Percentiles rank a stretch among this genome's conserved stretches.
Evolutionary conservation across 2,888 invertebrate species (phyloP).

Genomic region (Lepidocyrtinus sp.): DNA sequence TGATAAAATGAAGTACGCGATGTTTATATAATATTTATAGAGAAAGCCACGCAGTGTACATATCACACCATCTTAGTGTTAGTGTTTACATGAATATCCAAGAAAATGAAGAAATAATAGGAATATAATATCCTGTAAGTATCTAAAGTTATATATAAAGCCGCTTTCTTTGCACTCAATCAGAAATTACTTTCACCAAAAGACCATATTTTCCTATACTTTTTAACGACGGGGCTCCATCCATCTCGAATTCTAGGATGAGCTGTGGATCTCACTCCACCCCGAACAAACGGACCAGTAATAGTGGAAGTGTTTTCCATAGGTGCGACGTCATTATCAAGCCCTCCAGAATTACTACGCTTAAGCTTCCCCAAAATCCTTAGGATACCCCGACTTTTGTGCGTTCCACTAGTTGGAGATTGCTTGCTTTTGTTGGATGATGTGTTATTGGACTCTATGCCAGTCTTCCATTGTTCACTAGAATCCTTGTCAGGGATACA

Average conservation of each 20-base stretch:
- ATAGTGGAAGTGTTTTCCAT: slow-evolving; percentile 41
- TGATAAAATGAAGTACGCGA: slow-evolving; percentile 45
- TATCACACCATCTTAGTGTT: not conserved
- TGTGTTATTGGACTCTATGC: slow-evolving; percentile 29
- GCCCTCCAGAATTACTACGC: slow-evolving; percentile 80
- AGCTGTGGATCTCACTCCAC: slow-evolving; percentile 83
- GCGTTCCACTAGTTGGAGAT: slow-evolving; percentile 60
- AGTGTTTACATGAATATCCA: slow-evolving; percentile 51
- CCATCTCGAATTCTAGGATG: no score
- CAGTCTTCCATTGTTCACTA: slow-evolving; percentile 40
- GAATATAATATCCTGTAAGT: not conserved
- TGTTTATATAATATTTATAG: slow-evolving; percentile 2
- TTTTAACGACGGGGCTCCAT: slow-evolving; percentile 68
- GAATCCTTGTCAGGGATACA: slow-evolving; percentile 43
- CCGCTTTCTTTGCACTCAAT: not conserved
- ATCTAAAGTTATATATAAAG: not conserved
- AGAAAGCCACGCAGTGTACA: not conserved
- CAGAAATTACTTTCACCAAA: not conserved
- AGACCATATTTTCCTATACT: slow-evolving; percentile 27
- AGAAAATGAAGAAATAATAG: slow-evolving; percentile 21
- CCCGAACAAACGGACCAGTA: slow-evolving; percentile 72
- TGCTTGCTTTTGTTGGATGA: slow-evolving; percentile 52
- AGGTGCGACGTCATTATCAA: slow-evolving; percentile 76
- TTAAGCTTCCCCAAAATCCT: slow-evolving; percentile 73
- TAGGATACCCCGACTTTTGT: slow-evolving; percentile 68